Conservation (phyloP, 2,888 invertebrate genomes). For the Orchesella flavescens region DNA sequence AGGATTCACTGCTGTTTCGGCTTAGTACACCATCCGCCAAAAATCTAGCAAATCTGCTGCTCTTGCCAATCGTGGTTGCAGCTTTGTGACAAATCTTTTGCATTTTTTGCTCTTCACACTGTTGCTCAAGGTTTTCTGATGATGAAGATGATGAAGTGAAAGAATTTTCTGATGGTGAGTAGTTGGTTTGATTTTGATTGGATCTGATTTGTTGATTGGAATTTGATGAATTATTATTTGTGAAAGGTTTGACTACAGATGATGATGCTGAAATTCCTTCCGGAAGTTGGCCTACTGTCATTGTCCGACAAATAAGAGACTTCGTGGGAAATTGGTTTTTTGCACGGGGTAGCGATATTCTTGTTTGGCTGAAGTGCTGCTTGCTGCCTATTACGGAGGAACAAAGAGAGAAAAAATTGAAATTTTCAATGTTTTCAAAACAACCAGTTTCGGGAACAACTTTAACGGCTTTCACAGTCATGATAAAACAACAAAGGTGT, state of each 20-base stretch:
- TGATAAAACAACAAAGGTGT: too few relatives aligned
- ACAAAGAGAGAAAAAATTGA: too few relatives aligned
- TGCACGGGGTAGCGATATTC: slow-evolving; percentile 20
- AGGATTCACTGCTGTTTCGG: background rate
- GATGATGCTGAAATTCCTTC: background rate
- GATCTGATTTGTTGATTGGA: too few relatives aligned
- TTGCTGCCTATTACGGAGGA: too few relatives aligned
- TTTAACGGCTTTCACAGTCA: too few relatives aligned
- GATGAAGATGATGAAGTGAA: background rate
- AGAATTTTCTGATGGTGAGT: slow-evolving; percentile 1
- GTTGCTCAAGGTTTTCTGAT: background rate
- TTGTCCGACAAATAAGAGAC: slow-evolving; percentile 58
- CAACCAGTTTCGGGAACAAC: too few relatives aligned
- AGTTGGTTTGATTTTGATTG: background rate
- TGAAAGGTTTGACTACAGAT: background rate
- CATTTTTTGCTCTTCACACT: background rate
- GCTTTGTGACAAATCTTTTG: background rate
- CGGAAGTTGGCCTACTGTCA: slow-evolving; percentile 18
- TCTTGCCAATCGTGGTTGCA: background rate
- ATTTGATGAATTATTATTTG: background rate
- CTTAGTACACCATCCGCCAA: background rate
- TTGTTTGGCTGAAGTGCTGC: background rate
- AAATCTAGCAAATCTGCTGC: slow-evolving; percentile 19
- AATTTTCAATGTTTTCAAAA: too few relatives aligned
- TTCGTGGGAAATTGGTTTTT: slow-evolving; percentile 50